Percentiles rank a stretch among this genome's conserved stretches.
phyloP scores from a whole-genome alignment of 2,888 invertebrate species.

The Drosophila maculinotata region DNA sequence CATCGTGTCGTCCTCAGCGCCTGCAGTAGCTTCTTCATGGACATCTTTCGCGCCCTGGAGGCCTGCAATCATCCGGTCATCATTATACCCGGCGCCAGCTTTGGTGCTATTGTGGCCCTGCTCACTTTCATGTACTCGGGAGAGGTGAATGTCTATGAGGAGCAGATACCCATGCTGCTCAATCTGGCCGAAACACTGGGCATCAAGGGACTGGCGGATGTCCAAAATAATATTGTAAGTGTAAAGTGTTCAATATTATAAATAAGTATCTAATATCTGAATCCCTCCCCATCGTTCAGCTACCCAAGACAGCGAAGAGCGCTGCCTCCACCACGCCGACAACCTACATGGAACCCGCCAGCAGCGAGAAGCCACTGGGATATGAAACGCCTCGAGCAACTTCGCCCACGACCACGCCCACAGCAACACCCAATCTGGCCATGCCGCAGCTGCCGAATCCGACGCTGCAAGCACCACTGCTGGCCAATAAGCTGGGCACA shows the following conservation, averaged over 20 bases:
- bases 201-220: conserved; percentile 92
- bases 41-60: conserved; percentile 88
- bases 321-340: conserved; percentile 21
- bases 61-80: conserved; percentile 84
- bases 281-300: conserved; percentile 25
- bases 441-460: conserved; percentile 63
- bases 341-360: conserved; percentile 48
- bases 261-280: neutral
- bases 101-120: conserved; percentile 87
- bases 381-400: conserved; percentile 62
- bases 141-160: conserved; percentile 93
- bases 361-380: conserved; percentile 48
- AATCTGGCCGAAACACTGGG: conserved; percentile 92
- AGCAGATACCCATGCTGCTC: conserved; percentile 91
- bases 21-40: conserved; percentile 95
- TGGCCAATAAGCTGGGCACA: conserved; percentile 78
- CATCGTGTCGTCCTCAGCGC: conserved; percentile 94
- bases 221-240: conserved; percentile 89
- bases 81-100: conserved; percentile 84
- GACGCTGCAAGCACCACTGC: conserved; percentile 57
- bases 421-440: conserved; percentile 43
- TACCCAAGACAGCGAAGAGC: conserved; percentile 79
- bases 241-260: neutral
- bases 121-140: conserved; percentile 95
- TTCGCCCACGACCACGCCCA: conserved; percentile 55